Base-by-base conservation (phyloP, 1,140 invertebrate species). In the Samia ricini region DNA sequence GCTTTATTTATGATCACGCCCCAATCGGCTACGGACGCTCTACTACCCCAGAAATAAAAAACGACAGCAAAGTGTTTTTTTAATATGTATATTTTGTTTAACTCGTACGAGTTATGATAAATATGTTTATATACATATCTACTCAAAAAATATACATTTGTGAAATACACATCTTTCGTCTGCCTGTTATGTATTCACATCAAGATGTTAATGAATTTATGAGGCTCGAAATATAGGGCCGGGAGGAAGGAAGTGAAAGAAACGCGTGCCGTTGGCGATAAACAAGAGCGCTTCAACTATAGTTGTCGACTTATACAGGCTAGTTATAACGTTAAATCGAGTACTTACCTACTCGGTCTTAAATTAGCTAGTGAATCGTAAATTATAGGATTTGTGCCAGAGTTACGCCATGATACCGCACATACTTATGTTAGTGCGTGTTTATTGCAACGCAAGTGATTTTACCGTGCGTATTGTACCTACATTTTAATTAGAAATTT, bases 271-370 rank as follows among this genome's bases (percentile, higher is more conserved):
- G n/a, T 15, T 7, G 15, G 4, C 33, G 33, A 15, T 42, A 42
- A 42, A 42, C 33, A 15, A 15, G 33, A 42, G 12, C 33, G 15
- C 33, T 42, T 12, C 56, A 23, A 66, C 57, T 61, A 66, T 42
- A 26, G 55, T 58, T 50, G 59, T 57, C 59, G 18, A 48, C 19
- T 52, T 52, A 52, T 20, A 52, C 33, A 42, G 33, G 51, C 51
- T 52, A 52, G 19, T 6, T 19, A 56, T 51, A 69, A 67, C 62
- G 66, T 70, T 72, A 72, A 77, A 69, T 63, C 70, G 57, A 76
- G 50, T 70, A 81, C 77, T 83, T 75, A n/a, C n/a, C n/a, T n/a
- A n/a, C n/a, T n/a, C n/a, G n/a, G 71, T 78, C 79, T 81, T 81
- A 83, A 81, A 79, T 81, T 80, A 83, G 78, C 72, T 57, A 56